Evolutionary conservation across 2,797 vertebrate species (phyloP), one percentile per base, ranked within the genome.

Genomic region (Malurus splendens): DNA sequence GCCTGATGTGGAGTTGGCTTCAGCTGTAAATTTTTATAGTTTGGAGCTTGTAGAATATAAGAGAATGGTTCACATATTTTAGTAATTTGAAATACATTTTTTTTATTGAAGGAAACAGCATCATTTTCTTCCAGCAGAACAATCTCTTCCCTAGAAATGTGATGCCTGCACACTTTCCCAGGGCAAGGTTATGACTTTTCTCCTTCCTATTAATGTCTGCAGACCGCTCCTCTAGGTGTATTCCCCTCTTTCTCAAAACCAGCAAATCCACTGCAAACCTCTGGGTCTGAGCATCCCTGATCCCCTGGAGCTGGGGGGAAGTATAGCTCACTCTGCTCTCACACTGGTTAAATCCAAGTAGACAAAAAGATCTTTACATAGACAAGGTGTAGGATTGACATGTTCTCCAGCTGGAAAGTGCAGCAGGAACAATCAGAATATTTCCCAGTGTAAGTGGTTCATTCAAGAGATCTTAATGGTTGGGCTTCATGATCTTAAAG

Each of bases 11-110:
- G 72, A 70, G 41, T 20, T 90, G 79, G 48, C 55, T 95, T 86
- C 82, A 82, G 90, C 67, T 67, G 30, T 92, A 90, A 84, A 93
- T 54, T 83, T 93, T 95, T 89, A 91, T 3, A 33, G 45, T 79
- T 90, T 73, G 59, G 42, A 80, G 59, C 56, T 44, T 56, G 51
- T 72, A 71, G 67, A 68, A 82, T 51, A 38, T 10, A 48, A 62
- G 25, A 73, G 32, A 79, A 84, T 36, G 66, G 55, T 36, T 57
- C 8, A 11, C 33, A 22, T 81, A 45, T 76, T 90, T 84, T 45
- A 88, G 36, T 73, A 83, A 76, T 56, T 73, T 41, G 66, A 80
- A 90, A 55, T 71, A 36, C 7, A 41, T 52, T 65, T 90, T 90
- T 90, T 86, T 71, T 30, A 76, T 60, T 77, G 78, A 64, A 65